These are phyloP conservation scores for Siderastrea siderea DNA, from an alignment of 92 coral and sea anemone species.

Conservation along the genomic window DNA sequence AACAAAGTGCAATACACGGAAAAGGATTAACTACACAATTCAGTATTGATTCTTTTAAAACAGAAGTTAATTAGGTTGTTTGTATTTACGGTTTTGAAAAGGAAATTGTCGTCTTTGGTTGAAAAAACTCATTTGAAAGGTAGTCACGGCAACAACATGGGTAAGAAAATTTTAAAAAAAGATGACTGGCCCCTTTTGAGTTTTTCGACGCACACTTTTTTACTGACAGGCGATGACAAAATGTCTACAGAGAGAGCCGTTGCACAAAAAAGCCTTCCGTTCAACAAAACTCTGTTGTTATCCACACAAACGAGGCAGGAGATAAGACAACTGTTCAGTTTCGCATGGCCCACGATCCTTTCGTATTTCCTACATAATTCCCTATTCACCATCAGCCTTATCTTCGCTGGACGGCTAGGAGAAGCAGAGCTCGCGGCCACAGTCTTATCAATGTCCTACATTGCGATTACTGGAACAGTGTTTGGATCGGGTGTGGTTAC, in stretches of 20 bases:
- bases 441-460: constrained; percentile 18
- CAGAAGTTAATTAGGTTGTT: neutral
- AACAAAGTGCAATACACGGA: too few relatives aligned
- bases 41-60: neutral
- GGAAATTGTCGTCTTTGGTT: too few relatives aligned
- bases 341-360: constrained; percentile 26
- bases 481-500: constrained; percentile 24
- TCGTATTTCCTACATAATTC: constrained; percentile 5
- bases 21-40: neutral
- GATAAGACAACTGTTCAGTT: constrained; percentile 1
- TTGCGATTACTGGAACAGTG: constrained; percentile 31
- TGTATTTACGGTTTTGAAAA: neutral
- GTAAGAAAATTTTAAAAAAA: too few relatives aligned
- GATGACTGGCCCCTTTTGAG: neutral
- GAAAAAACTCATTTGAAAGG: too few relatives aligned
- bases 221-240: constrained; percentile 1
- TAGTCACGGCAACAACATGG: too few relatives aligned
- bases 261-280: neutral
- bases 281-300: neutral
- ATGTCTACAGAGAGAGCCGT: neutral
- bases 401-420: constrained; percentile 49
- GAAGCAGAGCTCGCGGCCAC: constrained; percentile 31
- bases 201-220: neutral
- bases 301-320: constrained; percentile 16
- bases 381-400: constrained; percentile 8